Conservation (phyloP, 1,140 invertebrate species). For the Drosophila ficusphila region DNA sequence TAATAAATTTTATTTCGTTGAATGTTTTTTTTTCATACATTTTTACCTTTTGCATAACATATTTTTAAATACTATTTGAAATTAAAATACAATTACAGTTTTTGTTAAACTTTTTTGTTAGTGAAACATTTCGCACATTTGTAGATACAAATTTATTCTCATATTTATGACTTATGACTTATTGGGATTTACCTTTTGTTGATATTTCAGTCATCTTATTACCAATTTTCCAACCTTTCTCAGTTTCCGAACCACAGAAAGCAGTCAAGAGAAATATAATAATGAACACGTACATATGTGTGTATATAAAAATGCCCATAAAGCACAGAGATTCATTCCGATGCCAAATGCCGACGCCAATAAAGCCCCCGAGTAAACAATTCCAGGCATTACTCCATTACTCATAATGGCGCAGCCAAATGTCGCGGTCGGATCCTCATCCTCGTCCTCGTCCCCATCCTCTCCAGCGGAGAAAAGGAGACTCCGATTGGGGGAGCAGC, state of each 20-base stretch:
- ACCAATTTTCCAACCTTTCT: conserved; percentile 37
- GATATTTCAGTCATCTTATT: conserved; percentile 2
- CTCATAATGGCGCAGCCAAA: conserved; percentile 69
- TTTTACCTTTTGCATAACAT: too few species aligned
- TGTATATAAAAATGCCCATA: conserved; percentile 36
- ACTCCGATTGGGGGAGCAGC: conserved; percentile 4
- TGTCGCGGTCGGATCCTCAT: conserved; percentile 42
- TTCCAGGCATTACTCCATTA: conserved; percentile 76
- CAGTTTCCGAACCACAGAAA: conserved; percentile 9
- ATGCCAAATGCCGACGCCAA: conserved; percentile 52
- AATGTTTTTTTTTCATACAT: too few species aligned
- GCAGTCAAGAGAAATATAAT: conserved; percentile 7
- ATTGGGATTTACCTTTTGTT: too few species aligned
- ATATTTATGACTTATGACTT: conserved; percentile 1
- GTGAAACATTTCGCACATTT: too few species aligned
- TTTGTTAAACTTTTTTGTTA: too few species aligned
- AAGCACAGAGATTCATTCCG: conserved; percentile 33
- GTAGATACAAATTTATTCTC: too few species aligned
- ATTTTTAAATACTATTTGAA: too few species aligned
- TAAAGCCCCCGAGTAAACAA: conserved; percentile 72
- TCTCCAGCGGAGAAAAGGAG: conserved; percentile 6
- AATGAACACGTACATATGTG: conserved; percentile 6
- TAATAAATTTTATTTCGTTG: too few species aligned
- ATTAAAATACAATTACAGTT: too few species aligned
- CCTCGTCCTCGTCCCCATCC: conserved; percentile 11